Conservation (phyloP, 2,888 invertebrate genomes). For the Salticus scenicus region DNA sequence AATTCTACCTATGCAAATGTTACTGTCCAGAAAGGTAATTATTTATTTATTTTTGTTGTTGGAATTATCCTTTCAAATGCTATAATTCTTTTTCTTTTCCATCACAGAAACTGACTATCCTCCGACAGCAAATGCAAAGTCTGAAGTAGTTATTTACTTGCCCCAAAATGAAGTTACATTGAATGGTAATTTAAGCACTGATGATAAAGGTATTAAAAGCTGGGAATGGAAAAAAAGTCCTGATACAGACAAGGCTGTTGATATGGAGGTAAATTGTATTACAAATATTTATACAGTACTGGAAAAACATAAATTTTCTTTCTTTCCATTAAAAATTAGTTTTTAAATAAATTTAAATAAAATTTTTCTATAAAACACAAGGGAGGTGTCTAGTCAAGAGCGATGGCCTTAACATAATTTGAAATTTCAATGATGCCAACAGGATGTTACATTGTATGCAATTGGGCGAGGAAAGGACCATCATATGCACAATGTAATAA, state of each 20-base stretch:
- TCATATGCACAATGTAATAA: too few species aligned
- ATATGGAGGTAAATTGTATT: conserved; percentile 82
- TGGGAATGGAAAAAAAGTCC: conserved; percentile 97
- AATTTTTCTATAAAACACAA: too few species aligned
- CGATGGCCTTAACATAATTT: too few species aligned
- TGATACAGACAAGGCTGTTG: conserved; percentile 86
- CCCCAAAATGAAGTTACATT: conserved; percentile 89
- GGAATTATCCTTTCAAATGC: background rate
- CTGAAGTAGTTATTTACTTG: conserved; percentile 90
- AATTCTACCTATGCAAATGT: conserved; percentile 92
- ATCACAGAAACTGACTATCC: conserved; percentile 89
- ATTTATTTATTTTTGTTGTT: background rate
- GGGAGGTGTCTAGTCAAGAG: too few species aligned
- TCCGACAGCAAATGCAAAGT: conserved; percentile 94
- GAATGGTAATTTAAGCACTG: conserved; percentile 92
- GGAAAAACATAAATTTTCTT: too few species aligned
- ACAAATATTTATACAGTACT: too few species aligned
- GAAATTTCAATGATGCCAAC: too few species aligned
- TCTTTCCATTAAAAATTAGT: too few species aligned
- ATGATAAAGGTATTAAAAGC: conserved; percentile 92
- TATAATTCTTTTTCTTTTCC: background rate
- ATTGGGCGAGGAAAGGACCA: too few species aligned
- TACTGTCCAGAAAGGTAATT: conserved; percentile 84
- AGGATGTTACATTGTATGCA: too few species aligned
- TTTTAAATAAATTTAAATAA: too few species aligned